Base-by-base conservation (phyloP, 2,797 vertebrate species). In the Sphenodon punctatus region DNA sequence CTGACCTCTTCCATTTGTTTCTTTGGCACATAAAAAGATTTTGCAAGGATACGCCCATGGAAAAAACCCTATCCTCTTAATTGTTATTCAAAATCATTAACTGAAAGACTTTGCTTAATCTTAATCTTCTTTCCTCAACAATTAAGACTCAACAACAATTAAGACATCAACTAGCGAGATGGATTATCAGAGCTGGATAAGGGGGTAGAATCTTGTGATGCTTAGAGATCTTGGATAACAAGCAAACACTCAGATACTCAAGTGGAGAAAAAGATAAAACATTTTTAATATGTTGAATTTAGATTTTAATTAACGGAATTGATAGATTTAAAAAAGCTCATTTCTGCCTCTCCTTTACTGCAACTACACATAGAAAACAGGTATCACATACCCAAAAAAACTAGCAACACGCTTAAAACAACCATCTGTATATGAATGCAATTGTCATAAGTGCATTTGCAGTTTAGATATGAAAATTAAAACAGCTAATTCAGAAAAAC, bases 71-170 rank as follows among this genome's bases (percentile, higher is more conserved):
- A 22, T 32, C 65, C 76, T 75, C 53, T 74, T 78, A 87, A 82
- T 86, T 49, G 61, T 74, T 75, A 85, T 61, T 73, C 74, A 48
- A 79, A 82, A 88, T 58, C 67, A 80, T 80, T 80, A 83, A 64
- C 42, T 77, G 65, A 90, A 45, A 1, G 5, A 46, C 51, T 16
- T 15, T 32, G 36, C 85, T 86, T 87, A 51, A 85, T 46, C 80
- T 74, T 85, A 70, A 78, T 60, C 72, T 72, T 45, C 70, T 73
- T 84, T 83, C 58, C 78, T 78, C 83, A 88, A 73, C 61, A 89
- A 85, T 76, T 88, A 86, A 71, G 53, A 27, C n/a, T n/a, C n/a
- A n/a, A n/a, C 83, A 88, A 73, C 61, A 89, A 85, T 76, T 88
- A 86, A 71, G 53, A 27, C 0, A 58, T 48, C 0, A 69, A 34